Evolutionary conservation across 2,797 vertebrate species (phyloP), one percentile per base, ranked within the genome.

Genomic region (Merluccius polli): DNA sequence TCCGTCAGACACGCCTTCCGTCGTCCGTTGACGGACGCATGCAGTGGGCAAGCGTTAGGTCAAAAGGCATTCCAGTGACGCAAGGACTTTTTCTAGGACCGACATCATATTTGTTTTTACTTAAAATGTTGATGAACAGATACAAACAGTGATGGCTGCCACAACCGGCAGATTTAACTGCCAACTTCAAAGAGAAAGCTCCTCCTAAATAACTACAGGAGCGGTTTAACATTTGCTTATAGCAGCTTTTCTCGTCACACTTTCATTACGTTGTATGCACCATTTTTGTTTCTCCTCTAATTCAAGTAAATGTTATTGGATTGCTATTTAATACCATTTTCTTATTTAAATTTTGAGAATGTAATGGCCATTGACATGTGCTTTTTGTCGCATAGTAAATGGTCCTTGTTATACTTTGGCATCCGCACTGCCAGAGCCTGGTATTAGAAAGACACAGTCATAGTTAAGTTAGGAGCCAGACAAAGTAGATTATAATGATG

Each of bases 121-220:
- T 95, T 94, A 90, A 18, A 32, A 69, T 67, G 24, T 67, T 67
- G 3, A 27, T 32, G 30, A 30, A 69, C 13, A 31, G 30, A 69
- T 69, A 16, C 29, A 69, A 24, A 63, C 59, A 59, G 52, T 8
- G 52, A n/a, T 59, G 4, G 52, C 52, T 59, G 2, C 4, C n/a
- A n/a, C 52, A 24, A 59, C 1, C 1, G 2, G 21, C 1, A 0
- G 16, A 59, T 59, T 59, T 59, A 18, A 24, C 21, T 59, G 59
- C 10, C 6, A 63, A 63, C 59, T 24, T 63, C 6, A 63, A 59
- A 63, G 59, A 24, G 24, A 63, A 63, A 27, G 9, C 24, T 63
- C 59, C n/a, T 11, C 27, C 59, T 63, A 27, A 59, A 59, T 7
- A 59, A n/a, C 21, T 59, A n/a, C 48, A 59, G 7, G 5, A 59